phyloP scores from a whole-genome alignment of 2,113 vertebrate species.

The Tragulus kanchil region DNA sequence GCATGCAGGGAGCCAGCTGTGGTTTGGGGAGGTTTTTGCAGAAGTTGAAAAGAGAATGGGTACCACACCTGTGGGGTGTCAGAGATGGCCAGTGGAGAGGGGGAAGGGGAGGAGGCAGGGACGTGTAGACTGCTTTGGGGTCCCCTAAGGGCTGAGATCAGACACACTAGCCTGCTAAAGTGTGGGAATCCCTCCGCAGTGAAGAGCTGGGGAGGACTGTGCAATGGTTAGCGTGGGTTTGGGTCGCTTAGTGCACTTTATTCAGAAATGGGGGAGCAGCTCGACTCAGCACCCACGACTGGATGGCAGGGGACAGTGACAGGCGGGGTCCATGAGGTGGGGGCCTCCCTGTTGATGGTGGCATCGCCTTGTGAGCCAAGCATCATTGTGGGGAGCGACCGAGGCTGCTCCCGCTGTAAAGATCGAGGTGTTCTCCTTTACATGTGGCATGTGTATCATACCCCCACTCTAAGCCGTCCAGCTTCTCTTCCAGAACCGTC shows the following conservation, averaged over 20 bases:
- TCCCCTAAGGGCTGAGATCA: too few species aligned
- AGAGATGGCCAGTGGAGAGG: neutral
- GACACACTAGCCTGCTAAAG: too few species aligned
- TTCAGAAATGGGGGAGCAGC: neutral
- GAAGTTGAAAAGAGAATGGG: neutral
- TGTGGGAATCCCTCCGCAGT: rapidly evolving
- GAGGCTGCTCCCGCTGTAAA: neutral
- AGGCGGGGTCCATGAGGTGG: neutral
- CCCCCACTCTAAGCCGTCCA: constrained; percentile 37
- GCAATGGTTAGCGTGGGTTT: neutral
- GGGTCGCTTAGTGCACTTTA: neutral
- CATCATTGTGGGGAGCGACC: neutral
- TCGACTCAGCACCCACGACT: neutral
- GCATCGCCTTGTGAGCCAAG: neutral
- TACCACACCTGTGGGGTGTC: neutral
- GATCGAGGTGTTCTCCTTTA: neutral
- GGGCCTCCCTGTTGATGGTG: neutral
- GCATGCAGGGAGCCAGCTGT: neutral
- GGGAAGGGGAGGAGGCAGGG: rapidly evolving
- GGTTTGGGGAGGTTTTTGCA: neutral
- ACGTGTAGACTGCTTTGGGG: neutral
- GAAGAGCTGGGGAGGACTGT: neutral
- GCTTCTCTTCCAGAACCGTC: constrained; percentile 59
- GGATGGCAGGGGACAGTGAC: neutral
- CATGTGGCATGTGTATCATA: constrained; percentile 63